Evolutionary conservation across 1,140 invertebrate species (phyloP).

Genomic region (Drosophila tani): DNA sequence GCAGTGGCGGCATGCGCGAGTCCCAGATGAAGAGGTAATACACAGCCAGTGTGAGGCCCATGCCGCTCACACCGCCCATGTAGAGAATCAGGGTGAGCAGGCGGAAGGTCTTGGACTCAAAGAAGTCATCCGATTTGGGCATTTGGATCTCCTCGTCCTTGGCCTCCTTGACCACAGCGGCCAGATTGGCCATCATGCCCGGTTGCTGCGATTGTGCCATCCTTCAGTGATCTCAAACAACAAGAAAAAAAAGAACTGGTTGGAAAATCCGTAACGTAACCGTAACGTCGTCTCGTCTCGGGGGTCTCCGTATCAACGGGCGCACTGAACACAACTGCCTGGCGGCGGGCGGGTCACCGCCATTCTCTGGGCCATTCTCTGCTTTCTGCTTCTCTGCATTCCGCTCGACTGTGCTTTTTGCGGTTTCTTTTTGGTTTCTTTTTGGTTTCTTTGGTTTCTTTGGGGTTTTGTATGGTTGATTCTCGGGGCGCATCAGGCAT

Average conservation of each 20-base stretch:
- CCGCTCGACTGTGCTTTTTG: conserved; percentile 30
- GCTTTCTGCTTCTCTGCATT: conserved; percentile 7
- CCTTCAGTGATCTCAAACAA: background rate
- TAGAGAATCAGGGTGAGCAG: conserved; percentile 73
- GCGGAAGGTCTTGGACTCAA: conserved; percentile 77
- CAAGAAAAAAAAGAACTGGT: background rate
- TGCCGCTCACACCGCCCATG: conserved; percentile 77
- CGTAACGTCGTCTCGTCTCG: conserved; percentile 11
- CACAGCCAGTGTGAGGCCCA: conserved; percentile 75
- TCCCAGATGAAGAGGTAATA: conserved; percentile 84
- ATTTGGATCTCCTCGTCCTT: conserved; percentile 77
- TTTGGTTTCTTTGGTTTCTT: conserved; percentile 24
- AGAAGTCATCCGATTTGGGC: conserved; percentile 78
- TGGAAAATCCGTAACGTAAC: background rate
- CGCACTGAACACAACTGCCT: conserved; percentile 58
- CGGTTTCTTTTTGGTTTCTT: background rate
- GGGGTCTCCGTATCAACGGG: conserved; percentile 47
- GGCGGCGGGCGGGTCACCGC: conserved; percentile 10
- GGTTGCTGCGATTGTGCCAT: conserved; percentile 3
- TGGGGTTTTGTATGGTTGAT: conserved; percentile 1
- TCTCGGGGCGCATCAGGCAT: conserved; percentile 1
- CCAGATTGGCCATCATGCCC: conserved; percentile 44
- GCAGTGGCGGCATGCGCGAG: conserved; percentile 79
- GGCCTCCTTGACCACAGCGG: conserved; percentile 68
- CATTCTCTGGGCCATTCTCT: conserved; percentile 19